A percentile compares a stretch with the other conserved stretches of the same genome.
Conservation (phyloP, 2,797 vertebrate genomes). For the Cirrhinus molitorella region DNA sequence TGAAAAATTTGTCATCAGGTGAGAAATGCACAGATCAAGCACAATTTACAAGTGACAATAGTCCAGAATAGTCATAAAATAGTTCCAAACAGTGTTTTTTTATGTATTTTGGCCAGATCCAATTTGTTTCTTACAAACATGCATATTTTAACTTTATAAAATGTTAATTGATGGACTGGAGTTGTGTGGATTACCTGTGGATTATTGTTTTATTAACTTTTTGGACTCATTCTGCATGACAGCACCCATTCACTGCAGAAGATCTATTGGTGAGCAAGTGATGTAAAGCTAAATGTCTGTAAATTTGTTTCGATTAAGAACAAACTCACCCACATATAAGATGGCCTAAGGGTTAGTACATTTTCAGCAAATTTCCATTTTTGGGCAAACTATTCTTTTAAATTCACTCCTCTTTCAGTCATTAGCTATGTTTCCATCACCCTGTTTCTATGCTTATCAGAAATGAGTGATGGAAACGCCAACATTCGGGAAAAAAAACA, state of each 20-base stretch:
- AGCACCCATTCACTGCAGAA: not conserved
- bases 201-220: not conserved
- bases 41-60: not conserved
- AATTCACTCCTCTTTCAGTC: not conserved
- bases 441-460: too few relatives aligned
- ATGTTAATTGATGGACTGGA: not conserved
- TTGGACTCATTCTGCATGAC: not conserved
- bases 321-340: too few relatives aligned
- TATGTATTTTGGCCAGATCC: not conserved
- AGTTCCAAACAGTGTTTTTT: not conserved
- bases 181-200: not conserved
- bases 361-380: too few relatives aligned
- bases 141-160: not conserved
- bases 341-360: too few relatives aligned
- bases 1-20: not conserved
- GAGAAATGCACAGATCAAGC: not conserved
- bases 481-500: too few relatives aligned
- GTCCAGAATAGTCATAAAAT: not conserved
- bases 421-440: too few relatives aligned
- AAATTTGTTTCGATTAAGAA: too few relatives aligned
- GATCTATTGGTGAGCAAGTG: not conserved
- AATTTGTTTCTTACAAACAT: not conserved
- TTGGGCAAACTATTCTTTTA: not conserved
- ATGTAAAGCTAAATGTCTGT: not conserved
- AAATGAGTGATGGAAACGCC: too few relatives aligned